Evolutionary conservation across 2,797 vertebrate species (phyloP), one percentile per base, ranked within the genome.

Genomic region (Tarsius wallacei): DNA sequence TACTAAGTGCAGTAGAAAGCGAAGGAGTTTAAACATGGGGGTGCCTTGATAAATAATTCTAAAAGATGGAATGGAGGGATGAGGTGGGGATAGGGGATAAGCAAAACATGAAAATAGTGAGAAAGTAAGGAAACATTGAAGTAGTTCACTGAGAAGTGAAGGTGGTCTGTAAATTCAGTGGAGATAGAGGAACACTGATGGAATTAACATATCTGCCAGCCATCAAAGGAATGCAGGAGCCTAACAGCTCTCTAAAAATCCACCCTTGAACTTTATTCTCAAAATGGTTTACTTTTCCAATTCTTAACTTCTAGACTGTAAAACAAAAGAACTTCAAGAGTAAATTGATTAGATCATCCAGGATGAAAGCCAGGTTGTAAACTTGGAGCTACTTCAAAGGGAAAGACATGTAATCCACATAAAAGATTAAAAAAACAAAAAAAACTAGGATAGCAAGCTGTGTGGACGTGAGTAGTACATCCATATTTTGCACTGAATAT

Each of bases 321-420:
- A 66, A 90, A 64, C 13, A 71, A 55, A 71, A 82, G 68, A 82
- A 36, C n/a, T 91, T 93, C 24, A 70, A 16, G 33, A 57, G 57
- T 77, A 68, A 90, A 71, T 21, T 73, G 42, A 55, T 80, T 71
- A 80, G 88, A 31, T 80, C 47, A 89, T 31, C 70, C 13, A 74
- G 51, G 42, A 74, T 70, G 33, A 55, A 94, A 93, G 49, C 57
- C 74, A 93, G 93, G 17, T 76, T 93, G 47, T 57, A 80, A 93
- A 85, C 24, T 53, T 94, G 24, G 33, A 96, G 10, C 28, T 85
- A n/a, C 22, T 90, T 86, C 81, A 76, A 85, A 92, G 55, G 80
- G 51, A 55, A 95, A 71, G 77, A 91, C 10, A 15, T 76, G n/a
- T 64, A 77, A 13, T 92, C 19, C 63, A 80, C 28, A 87, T 7